Percentiles rank a stretch among this genome's conserved stretches.
Conservation (phyloP, 2,113 vertebrate genomes). For the Pangasianodon hypophthalmus region DNA sequence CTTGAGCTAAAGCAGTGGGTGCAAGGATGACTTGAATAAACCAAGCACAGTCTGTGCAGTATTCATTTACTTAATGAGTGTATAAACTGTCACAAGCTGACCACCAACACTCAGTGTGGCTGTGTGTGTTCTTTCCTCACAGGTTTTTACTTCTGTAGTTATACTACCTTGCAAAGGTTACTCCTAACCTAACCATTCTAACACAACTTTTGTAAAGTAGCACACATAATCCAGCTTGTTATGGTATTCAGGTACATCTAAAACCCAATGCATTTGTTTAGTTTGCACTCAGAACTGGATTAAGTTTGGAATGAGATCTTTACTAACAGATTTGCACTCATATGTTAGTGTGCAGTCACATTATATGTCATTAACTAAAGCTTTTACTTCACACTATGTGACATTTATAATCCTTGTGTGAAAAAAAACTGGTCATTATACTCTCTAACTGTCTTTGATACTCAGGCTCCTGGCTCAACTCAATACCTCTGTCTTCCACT, state of each 20-base stretch:
- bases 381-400: neutral
- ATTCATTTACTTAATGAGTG: neutral
- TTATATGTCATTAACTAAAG: neutral
- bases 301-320: neutral
- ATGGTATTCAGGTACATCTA: neutral
- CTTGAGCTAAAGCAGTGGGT: neutral
- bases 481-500: neutral
- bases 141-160: neutral
- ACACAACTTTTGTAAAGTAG: neutral
- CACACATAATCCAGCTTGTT: neutral
- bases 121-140: neutral
- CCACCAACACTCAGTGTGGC: neutral
- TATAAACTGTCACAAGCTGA: constrained; percentile 15
- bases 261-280: neutral
- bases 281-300: neutral
- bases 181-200: neutral
- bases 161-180: neutral
- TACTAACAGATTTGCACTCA: neutral
- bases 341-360: neutral
- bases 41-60: neutral
- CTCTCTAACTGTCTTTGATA: neutral
- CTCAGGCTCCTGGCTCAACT: neutral
- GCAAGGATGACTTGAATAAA: neutral
- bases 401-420: neutral
- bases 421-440: neutral